Base-by-base conservation (phyloP, 1,140 invertebrate species). In the Odontomachus brunneus region DNA sequence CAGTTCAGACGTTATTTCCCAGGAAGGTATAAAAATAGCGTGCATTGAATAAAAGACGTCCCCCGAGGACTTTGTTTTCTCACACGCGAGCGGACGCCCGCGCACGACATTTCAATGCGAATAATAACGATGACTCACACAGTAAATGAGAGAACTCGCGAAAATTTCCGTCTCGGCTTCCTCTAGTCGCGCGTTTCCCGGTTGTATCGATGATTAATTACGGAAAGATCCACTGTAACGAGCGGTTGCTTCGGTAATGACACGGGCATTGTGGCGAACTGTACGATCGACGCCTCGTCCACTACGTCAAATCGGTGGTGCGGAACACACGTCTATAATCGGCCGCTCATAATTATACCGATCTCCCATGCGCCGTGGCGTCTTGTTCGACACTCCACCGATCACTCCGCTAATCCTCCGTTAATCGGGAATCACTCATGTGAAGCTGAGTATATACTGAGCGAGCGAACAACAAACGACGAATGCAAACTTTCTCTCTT, bases 171-270 rank as follows among this genome's bases (percentile, higher is more conserved):
- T 80, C 38, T 57, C 9, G 22, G 29, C 19, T 17, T 38, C 53
- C 75, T 57, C 55, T 78, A 11, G 60, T 67, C 29, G 17, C 5
- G n/a, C 9, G 33, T 69, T 80, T 78, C 33, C n/a, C 63, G 63
- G 33, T 67, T 67, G 57, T 29, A 48, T 48, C 19, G 17, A 4
- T 49, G 48, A 80, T 80, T 71, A 80, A 80, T 71, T 24, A 71
- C 44, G 29, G 17, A 80, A 80, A 14, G 57, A n/a, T 26, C 24
- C 55, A 7, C 3, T 17, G 38, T 71, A 80, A 80, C 29, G 53
- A 80, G 12, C 22, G 12, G 22, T 78, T 69, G 65, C 63, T 57
- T 71, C 57, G 51, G 17, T 80, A 69, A 69, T 59, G 65, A 71
- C 72, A 75, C 22, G 22, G 14, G 17, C 51, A 71, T 80, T 80